phyloP scores from a whole-genome alignment of 2,113 vertebrate species.

The Leptodactylus fuscus region DNA sequence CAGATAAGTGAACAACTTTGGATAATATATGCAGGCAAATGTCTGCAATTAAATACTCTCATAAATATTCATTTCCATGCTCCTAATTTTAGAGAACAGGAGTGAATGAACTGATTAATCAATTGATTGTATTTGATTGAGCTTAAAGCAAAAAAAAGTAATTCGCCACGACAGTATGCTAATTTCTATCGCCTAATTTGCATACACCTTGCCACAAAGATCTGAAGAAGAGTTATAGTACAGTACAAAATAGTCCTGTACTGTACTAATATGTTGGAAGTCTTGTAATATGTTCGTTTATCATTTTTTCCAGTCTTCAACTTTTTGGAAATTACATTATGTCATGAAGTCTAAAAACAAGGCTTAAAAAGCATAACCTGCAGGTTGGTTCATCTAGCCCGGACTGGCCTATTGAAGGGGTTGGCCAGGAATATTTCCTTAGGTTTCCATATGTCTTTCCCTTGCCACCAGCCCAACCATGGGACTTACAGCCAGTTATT shows the following conservation, averaged over 20 bases:
- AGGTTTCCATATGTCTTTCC: too few relatives aligned
- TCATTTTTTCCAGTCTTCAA: too few relatives aligned
- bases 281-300: too few relatives aligned
- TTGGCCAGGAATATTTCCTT: too few relatives aligned
- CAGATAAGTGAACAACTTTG: slow-evolving; percentile 25
- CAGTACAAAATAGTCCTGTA: neutral
- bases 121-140: slow-evolving; percentile 61
- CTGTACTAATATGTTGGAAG: neutral
- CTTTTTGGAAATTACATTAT: too few relatives aligned
- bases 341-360: too few relatives aligned
- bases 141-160: slow-evolving; percentile 51
- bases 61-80: slow-evolving; percentile 60
- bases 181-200: slow-evolving; percentile 26
- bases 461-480: too few relatives aligned
- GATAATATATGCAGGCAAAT: slow-evolving; percentile 52
- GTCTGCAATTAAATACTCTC: slow-evolving; percentile 57
- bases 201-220: slow-evolving; percentile 11
- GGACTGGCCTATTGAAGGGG: too few relatives aligned
- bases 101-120: slow-evolving; percentile 60
- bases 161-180: slow-evolving; percentile 41
- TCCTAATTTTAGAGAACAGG: slow-evolving; percentile 60
- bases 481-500: too few relatives aligned
- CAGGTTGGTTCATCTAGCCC: too few relatives aligned
- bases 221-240: neutral
- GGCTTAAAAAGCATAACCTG: too few relatives aligned